Evolutionary conservation across 2,888 invertebrate species (phyloP).

Genomic region (Piscicola geometra): DNA sequence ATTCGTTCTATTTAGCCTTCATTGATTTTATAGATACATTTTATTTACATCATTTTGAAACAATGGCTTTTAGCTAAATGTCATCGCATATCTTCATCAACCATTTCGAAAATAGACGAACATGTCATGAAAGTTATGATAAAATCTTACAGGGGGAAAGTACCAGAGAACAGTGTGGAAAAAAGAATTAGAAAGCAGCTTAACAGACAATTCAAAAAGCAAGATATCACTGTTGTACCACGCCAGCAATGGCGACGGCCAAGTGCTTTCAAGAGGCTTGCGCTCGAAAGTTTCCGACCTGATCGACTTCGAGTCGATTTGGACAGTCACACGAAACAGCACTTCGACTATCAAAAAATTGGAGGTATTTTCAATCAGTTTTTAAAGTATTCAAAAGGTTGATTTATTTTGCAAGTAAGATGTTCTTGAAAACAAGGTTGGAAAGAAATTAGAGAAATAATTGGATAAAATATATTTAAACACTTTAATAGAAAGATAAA

Average conservation of each 20-base stretch:
- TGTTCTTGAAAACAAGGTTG: too few relatives aligned
- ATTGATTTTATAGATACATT: not conserved
- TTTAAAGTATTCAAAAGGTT: too few relatives aligned
- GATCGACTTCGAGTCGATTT: not conserved
- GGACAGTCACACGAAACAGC: not conserved
- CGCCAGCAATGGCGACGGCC: not conserved
- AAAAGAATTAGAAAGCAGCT: not conserved
- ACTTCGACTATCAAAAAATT: too few relatives aligned
- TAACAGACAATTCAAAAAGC: not conserved
- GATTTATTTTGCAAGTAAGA: too few relatives aligned
- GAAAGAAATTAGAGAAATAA: too few relatives aligned
- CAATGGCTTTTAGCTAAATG: not conserved
- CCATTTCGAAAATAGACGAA: too few relatives aligned
- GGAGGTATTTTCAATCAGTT: too few relatives aligned
- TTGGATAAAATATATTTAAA: too few relatives aligned
- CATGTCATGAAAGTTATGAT: too few relatives aligned
- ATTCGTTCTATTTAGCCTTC: too few relatives aligned
- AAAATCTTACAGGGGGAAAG: not conserved
- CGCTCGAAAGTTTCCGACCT: not conserved
- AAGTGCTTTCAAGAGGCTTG: not conserved
- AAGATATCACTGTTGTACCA: not conserved
- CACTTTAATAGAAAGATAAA: too few relatives aligned
- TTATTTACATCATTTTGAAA: not conserved
- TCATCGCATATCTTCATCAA: too few relatives aligned
- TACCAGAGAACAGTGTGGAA: constrained; percentile 5